phyloP scores from a whole-genome alignment of 2,888 invertebrate genomes.

The Plagiodera versicolora region DNA sequence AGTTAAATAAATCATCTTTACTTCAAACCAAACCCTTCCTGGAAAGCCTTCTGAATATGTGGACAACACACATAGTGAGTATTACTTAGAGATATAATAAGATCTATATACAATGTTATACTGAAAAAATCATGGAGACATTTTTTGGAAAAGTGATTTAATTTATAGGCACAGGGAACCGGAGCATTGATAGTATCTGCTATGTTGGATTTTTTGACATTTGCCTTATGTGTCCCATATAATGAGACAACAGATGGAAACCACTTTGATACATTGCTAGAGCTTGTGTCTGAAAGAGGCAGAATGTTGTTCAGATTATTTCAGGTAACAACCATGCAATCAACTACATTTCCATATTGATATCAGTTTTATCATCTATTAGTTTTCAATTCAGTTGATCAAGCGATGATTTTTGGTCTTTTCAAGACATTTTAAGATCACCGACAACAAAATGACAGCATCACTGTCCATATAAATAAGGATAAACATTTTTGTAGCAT shows the following conservation, averaged over 20 bases:
- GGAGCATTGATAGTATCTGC: conserved; percentile 95
- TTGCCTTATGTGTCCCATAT: conserved; percentile 97
- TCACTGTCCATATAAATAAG: too few species aligned
- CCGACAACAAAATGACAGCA: too few species aligned
- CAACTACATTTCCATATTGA: too few species aligned
- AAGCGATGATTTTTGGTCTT: too few species aligned
- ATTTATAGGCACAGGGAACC: conserved; percentile 79
- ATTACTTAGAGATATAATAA: too few species aligned
- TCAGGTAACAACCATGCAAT: too few species aligned
- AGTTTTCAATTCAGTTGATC: too few species aligned
- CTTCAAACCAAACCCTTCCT: conserved; percentile 89
- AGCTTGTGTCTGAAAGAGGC: conserved; percentile 92
- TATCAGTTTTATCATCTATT: too few species aligned
- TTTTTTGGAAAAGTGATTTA: conserved; percentile 11
- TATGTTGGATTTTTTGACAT: conserved; percentile 97
- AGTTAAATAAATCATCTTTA: conserved; percentile 95
- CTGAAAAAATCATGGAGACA: too few species aligned
- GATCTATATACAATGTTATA: too few species aligned
- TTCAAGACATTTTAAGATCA: too few species aligned
- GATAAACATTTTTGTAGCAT: conserved; percentile 78
- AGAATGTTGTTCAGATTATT: conserved; percentile 90
- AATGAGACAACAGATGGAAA: conserved; percentile 98
- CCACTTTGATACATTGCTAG: conserved; percentile 89
- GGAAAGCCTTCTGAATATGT: conserved; percentile 91
- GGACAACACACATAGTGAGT: conserved; percentile 90